phyloP scores from a whole-genome alignment of 2,797 vertebrate species.

The Tamandua tetradactyla region DNA sequence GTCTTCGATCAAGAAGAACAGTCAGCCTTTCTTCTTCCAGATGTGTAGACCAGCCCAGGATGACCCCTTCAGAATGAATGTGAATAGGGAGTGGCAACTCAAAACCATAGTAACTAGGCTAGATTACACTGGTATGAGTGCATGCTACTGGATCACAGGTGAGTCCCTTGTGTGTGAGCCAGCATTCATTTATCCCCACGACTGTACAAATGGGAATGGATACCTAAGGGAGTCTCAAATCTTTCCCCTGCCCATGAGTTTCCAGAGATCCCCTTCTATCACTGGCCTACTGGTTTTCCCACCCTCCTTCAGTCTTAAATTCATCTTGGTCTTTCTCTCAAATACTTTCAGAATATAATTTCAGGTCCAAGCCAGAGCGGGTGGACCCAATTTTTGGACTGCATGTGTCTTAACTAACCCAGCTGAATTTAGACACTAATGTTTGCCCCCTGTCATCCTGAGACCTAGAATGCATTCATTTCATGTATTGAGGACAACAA shows the following conservation, averaged over 20 bases:
- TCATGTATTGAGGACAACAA: background rate
- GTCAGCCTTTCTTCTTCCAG: background rate
- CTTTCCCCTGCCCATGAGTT: background rate
- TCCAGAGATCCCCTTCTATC: background rate
- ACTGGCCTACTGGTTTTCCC: background rate
- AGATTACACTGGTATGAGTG: background rate
- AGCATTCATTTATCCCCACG: background rate
- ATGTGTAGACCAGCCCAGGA: background rate
- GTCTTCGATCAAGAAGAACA: background rate
- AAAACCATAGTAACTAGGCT: background rate
- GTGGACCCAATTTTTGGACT: background rate
- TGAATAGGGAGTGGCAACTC: background rate
- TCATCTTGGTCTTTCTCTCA: constrained; percentile 3
- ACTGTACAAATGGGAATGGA: background rate
- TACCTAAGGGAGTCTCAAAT: background rate
- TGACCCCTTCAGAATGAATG: background rate
- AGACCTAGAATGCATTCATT: constrained; percentile 13
- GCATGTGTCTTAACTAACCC: background rate
- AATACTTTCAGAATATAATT: background rate
- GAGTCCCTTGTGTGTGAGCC: background rate
- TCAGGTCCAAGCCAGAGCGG: background rate
- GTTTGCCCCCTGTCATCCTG: background rate
- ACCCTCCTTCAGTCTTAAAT: background rate
- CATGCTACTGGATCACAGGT: background rate
- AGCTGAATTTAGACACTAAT: background rate